A percentile compares a stretch with the other conserved stretches of the same genome.
These are phyloP conservation scores for Psilanteris sp. DNA, from an alignment of 1,140 invertebrate genomes.

Conservation along the genomic window DNA sequence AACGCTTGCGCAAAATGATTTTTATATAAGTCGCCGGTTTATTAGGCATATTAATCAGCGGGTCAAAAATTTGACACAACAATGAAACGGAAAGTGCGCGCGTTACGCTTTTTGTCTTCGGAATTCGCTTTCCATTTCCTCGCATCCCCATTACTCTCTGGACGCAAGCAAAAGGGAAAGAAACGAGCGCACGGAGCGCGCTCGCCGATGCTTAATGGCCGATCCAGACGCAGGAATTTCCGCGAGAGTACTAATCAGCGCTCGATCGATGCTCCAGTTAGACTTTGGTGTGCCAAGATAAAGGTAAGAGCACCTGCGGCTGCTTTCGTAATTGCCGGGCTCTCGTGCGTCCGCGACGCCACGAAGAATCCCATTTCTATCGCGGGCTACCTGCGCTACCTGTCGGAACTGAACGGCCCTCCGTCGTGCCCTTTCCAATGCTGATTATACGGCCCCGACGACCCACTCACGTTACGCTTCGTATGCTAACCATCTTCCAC, in stretches of 20 bases:
- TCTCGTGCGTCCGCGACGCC: conserved; percentile 21
- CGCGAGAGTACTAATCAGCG: conserved; percentile 68
- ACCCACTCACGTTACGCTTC: conserved; percentile 48
- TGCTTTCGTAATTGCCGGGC: conserved; percentile 65
- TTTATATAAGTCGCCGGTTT: neutral
- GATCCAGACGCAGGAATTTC: conserved; percentile 44
- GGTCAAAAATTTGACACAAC: conserved; percentile 34
- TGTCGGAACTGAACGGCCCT: conserved; percentile 18
- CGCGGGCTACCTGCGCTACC: conserved; percentile 32
- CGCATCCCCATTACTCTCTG: conserved; percentile 25
- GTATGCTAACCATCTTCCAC: conserved; percentile 66
- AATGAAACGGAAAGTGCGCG: conserved; percentile 49
- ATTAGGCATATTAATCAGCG: conserved; percentile 19
- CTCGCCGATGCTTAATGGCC: conserved; percentile 12
- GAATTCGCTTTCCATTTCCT: conserved; percentile 43
- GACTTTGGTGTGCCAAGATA: conserved; percentile 55
- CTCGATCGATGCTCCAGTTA: conserved; percentile 70
- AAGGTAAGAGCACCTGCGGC: conserved; percentile 48
- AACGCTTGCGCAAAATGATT: conserved; percentile 14
- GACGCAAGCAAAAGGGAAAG: conserved; percentile 11
- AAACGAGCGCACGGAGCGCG: conserved; percentile 1
- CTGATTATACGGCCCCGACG: conserved; percentile 71
- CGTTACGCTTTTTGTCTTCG: conserved; percentile 32
- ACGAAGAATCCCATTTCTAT: conserved; percentile 25
- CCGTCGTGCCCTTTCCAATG: conserved; percentile 35